Evolutionary conservation across 2,888 invertebrate genomes (phyloP).

Genomic region (Tuberolachnus salignus): DNA sequence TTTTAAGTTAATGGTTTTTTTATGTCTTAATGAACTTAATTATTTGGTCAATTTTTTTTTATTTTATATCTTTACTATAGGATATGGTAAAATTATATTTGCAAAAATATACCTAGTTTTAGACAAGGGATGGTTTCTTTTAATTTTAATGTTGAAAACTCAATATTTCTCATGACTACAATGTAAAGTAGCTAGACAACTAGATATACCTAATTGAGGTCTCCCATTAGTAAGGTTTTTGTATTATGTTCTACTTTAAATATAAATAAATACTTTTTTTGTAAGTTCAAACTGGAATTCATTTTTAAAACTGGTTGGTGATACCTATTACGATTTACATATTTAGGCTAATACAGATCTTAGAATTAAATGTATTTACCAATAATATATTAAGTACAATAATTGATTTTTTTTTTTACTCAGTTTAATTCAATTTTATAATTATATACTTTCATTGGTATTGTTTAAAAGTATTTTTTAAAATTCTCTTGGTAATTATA

Average conservation of each 20-base stretch:
- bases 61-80: slow-evolving; percentile 54
- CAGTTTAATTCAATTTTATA: slow-evolving; percentile 15
- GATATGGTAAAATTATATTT: slow-evolving; percentile 54
- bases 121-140: slow-evolving; percentile 56
- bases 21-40: slow-evolving; percentile 44
- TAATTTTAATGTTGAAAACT: slow-evolving; percentile 37
- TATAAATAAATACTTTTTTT: slow-evolving; percentile 40
- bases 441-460: slow-evolving; percentile 18
- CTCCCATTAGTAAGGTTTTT: slow-evolving; percentile 47
- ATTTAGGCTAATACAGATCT: slow-evolving; percentile 45
- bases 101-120: slow-evolving; percentile 45
- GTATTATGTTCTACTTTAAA: slow-evolving; percentile 55
- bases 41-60: slow-evolving; percentile 55
- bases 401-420: slow-evolving; percentile 40
- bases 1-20: slow-evolving; percentile 50
- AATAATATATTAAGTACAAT: slow-evolving; percentile 13
- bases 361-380: slow-evolving; percentile 46
- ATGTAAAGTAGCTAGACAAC: slow-evolving; percentile 47
- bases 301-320: slow-evolving; percentile 41
- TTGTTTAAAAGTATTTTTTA: slow-evolving; percentile 28
- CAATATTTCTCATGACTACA: slow-evolving; percentile 43
- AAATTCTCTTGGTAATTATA: slow-evolving; percentile 26
- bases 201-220: slow-evolving; percentile 41
- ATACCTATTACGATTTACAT: slow-evolving; percentile 28
- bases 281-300: slow-evolving; percentile 46